These are phyloP conservation scores for Piscicola geometra DNA, from an alignment of 2,888 invertebrate species.

Conservation along the genomic window DNA sequence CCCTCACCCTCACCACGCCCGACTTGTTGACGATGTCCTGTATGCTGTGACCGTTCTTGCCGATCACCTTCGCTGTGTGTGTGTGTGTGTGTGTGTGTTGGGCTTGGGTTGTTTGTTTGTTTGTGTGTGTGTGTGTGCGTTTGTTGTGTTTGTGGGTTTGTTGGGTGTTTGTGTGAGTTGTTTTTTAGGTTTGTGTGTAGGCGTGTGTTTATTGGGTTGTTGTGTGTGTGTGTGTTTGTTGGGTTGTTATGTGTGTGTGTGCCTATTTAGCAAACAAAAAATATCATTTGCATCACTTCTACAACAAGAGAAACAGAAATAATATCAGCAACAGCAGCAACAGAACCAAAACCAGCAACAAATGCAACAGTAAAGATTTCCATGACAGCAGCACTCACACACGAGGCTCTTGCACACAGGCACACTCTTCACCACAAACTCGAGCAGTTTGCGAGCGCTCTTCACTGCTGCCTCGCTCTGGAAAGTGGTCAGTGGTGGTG, in stretches of 20 bases:
- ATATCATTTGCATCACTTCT: constrained; percentile 6
- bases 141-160: constrained; percentile 1
- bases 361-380: neutral
- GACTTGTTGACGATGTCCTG: constrained; percentile 97
- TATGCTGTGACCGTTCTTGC: constrained; percentile 93
- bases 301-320: neutral
- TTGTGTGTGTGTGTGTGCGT: constrained; percentile 13
- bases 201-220: neutral
- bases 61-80: constrained; percentile 65
- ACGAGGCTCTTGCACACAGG: constrained; percentile 91
- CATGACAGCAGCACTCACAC: constrained; percentile 59
- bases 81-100: constrained; percentile 12
- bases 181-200: constrained; percentile 48
- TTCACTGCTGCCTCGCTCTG: constrained; percentile 82
- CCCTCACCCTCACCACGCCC: constrained; percentile 87
- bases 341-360: neutral
- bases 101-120: neutral
- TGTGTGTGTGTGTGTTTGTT: constrained; percentile 7
- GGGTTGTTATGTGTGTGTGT: neutral
- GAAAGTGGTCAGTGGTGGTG: neutral
- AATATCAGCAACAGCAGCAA: too few species aligned
- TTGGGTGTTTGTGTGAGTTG: constrained; percentile 93
- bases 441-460: constrained; percentile 85
- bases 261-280: neutral
- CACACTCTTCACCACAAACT: constrained; percentile 91